Evolutionary conservation across 2,797 vertebrate genomes (phyloP).

Genomic region (Rachycentron canadum): DNA sequence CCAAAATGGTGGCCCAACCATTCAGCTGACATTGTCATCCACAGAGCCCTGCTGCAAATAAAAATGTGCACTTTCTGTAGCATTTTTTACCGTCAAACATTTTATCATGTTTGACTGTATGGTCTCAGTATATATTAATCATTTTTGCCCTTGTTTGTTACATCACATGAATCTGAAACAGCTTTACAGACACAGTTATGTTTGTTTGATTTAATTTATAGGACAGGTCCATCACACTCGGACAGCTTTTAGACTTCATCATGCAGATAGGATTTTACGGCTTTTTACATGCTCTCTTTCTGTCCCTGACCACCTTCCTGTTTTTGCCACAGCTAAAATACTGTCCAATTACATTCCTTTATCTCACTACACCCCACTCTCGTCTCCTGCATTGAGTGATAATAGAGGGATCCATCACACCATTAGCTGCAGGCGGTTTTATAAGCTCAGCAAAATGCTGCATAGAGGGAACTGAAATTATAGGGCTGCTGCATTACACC

Average conservation of each 20-base stretch:
- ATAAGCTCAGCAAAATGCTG: constrained; percentile 81
- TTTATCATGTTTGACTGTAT: neutral
- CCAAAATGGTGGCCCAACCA: neutral
- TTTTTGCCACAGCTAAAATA: constrained; percentile 77
- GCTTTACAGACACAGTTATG: constrained; percentile 2
- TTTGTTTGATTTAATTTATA: constrained; percentile 38
- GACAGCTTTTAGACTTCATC: constrained; percentile 55
- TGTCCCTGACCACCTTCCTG: constrained; percentile 58
- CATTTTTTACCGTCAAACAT: too few species aligned
- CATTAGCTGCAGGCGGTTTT: constrained; percentile 83
- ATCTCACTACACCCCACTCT: constrained; percentile 73
- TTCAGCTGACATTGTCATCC: too few species aligned
- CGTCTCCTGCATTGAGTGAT: constrained; percentile 72
- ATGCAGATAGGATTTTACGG: constrained; percentile 53
- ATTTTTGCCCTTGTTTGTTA: constrained; percentile 1
- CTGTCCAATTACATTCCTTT: constrained; percentile 82
- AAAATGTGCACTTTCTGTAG: too few species aligned
- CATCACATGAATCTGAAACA: constrained; percentile 27
- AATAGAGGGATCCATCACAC: constrained; percentile 85
- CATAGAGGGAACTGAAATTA: constrained; percentile 79
- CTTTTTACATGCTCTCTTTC: constrained; percentile 36
- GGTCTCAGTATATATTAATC: neutral
- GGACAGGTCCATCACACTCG: constrained; percentile 20
- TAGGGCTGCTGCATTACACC: constrained; percentile 75
- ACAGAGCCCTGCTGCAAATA: too few species aligned